These are phyloP conservation scores for Ganaspis sp. DNA, from an alignment of 1,140 invertebrate species.

Conservation along the genomic window DNA sequence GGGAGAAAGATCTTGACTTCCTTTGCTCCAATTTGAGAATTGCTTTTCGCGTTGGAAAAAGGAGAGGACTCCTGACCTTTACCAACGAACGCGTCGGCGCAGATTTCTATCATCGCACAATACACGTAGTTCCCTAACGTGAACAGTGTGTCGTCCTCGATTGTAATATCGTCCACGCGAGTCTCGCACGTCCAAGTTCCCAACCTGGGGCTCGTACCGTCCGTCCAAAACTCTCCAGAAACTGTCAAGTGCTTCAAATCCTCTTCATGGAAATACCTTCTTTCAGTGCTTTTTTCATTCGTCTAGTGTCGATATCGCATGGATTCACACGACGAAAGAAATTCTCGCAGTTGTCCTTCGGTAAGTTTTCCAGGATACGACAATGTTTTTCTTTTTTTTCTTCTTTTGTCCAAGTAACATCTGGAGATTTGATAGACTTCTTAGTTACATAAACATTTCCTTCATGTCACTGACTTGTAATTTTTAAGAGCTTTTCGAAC, in stretches of 20 bases:
- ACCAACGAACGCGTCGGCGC: slow-evolving; percentile 51
- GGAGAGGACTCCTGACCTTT: slow-evolving; percentile 37
- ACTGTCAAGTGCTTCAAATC: not conserved
- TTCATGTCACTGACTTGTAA: not conserved
- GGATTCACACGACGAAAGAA: slow-evolving; percentile 49
- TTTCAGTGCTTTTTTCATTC: slow-evolving; percentile 29
- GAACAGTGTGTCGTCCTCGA: slow-evolving; percentile 31
- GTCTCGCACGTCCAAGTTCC: not conserved
- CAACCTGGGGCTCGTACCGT: not conserved
- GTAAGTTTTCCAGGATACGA: slow-evolving; percentile 50
- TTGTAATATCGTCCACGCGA: not conserved
- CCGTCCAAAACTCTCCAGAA: not conserved
- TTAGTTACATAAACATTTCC: not conserved
- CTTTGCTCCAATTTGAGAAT: slow-evolving; percentile 9
- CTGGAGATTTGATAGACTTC: not conserved
- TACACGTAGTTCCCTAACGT: slow-evolving; percentile 35
- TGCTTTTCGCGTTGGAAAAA: not conserved
- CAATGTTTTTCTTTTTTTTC: not conserved
- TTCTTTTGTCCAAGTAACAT: not conserved
- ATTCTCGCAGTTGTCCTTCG: slow-evolving; percentile 64
- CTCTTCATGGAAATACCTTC: slow-evolving; percentile 52
- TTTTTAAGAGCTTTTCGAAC: not conserved
- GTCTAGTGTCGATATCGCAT: slow-evolving; percentile 49
- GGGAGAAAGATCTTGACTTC: not conserved
- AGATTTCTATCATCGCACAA: slow-evolving; percentile 38